Conservation (phyloP, 2,888 invertebrate species). For the Agonopterix heracliana region DNA sequence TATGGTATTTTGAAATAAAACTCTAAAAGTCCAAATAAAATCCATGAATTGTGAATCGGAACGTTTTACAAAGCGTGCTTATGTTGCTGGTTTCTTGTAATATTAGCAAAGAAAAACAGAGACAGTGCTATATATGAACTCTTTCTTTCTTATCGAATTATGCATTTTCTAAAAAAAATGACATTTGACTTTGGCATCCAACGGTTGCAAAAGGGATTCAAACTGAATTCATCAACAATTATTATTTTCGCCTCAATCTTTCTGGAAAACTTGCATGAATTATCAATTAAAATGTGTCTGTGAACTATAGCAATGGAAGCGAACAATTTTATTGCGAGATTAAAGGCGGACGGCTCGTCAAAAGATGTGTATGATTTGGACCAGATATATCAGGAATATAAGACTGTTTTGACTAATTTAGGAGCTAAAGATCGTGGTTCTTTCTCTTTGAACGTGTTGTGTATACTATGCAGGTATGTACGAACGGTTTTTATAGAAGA, state of each 20-base stretch:
- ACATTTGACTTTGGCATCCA: too few relatives aligned
- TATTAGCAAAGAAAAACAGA: too few relatives aligned
- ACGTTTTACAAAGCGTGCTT: too few relatives aligned
- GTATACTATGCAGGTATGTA: constrained; percentile 58
- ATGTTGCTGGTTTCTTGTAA: too few relatives aligned
- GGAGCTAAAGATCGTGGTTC: constrained; percentile 36
- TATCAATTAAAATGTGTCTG: too few relatives aligned
- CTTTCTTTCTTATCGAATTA: too few relatives aligned
- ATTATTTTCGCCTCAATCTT: neutral
- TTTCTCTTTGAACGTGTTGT: constrained; percentile 56
- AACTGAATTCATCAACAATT: neutral
- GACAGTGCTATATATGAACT: too few relatives aligned
- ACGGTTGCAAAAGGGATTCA: too few relatives aligned
- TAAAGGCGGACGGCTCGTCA: constrained; percentile 46
- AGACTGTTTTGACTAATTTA: constrained; percentile 33
- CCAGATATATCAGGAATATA: constrained; percentile 35
- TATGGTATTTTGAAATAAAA: too few relatives aligned
- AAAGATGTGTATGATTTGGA: constrained; percentile 37
- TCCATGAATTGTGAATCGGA: too few relatives aligned
- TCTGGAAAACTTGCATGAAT: neutral
- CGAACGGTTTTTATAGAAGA: neutral
- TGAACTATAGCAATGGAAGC: constrained; percentile 36
- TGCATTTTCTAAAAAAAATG: too few relatives aligned
- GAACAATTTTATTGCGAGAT: constrained; percentile 44
- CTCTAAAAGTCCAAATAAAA: too few relatives aligned